Conservation (phyloP, 2,113 vertebrate genomes). For the Nannobrachium achirus region DNA sequence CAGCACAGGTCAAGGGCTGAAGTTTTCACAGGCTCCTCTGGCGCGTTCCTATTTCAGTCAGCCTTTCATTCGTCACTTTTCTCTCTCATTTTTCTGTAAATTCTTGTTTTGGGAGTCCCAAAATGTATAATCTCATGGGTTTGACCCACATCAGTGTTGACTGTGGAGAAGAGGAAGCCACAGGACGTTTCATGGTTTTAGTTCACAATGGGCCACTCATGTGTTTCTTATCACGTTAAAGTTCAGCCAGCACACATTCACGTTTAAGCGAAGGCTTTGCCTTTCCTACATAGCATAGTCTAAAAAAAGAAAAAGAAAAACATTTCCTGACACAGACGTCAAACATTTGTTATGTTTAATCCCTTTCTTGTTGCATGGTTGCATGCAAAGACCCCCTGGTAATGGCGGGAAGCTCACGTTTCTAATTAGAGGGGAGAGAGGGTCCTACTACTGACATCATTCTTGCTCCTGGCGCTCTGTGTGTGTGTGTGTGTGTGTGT, state of each 20-base stretch:
- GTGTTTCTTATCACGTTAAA: conserved; percentile 61
- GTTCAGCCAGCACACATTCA: conserved; percentile 25
- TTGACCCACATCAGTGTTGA: conserved; percentile 56
- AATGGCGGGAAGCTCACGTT: conserved; percentile 64
- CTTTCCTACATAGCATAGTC: conserved; percentile 25
- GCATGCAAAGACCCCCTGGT: conserved; percentile 57
- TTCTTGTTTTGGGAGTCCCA: conserved; percentile 3
- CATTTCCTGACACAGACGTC: conserved; percentile 30
- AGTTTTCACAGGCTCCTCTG: conserved; percentile 7
- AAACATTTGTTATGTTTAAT: conserved; percentile 61
- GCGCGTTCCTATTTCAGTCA: background rate
- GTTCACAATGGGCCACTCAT: conserved; percentile 55
- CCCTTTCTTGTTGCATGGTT: conserved; percentile 46
- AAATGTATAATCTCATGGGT: conserved; percentile 48
- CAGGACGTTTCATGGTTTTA: conserved; percentile 49
- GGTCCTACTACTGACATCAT: conserved; percentile 75
- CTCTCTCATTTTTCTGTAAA: background rate
- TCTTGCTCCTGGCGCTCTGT: conserved; percentile 45
- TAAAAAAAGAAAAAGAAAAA: too few species aligned
- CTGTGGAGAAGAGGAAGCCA: conserved; percentile 47
- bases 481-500: conserved; percentile 32
- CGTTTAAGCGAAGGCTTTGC: conserved; percentile 25
- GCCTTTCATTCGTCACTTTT: conserved; percentile 26
- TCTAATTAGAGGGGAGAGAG: conserved; percentile 76
- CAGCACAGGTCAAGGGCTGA: background rate